Conservation (phyloP, 2,113 vertebrate species). For the Atlantisia rogersi region DNA sequence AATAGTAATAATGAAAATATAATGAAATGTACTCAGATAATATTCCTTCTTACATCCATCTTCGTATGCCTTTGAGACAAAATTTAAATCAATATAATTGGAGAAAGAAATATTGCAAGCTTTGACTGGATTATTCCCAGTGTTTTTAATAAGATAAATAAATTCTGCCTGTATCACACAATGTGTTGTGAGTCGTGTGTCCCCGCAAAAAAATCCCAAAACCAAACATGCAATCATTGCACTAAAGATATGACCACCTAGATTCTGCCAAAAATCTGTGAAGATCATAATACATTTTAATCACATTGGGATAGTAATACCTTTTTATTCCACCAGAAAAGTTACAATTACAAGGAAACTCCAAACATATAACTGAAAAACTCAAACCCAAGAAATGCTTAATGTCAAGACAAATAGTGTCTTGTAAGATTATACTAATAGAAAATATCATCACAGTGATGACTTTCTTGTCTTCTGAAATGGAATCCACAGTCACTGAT, state of each 20-base stretch:
- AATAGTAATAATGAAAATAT: neutral
- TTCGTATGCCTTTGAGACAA: neutral
- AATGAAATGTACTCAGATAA: neutral
- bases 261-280: neutral
- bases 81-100: neutral
- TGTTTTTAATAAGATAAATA: neutral
- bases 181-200: neutral
- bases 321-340: neutral
- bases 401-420: neutral
- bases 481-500: neutral
- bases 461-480: neutral
- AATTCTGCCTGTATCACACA: neutral
- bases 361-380: neutral
- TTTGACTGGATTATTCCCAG: neutral
- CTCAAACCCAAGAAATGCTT: neutral
- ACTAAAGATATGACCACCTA: neutral
- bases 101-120: neutral
- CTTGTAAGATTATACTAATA: neutral
- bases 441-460: neutral
- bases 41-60: neutral
- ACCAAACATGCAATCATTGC: neutral
- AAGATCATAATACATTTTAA: neutral
- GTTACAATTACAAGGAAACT: neutral
- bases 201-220: too few relatives aligned
- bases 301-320: neutral